A percentile compares a stretch with the other conserved stretches of the same genome.
These are phyloP conservation scores for Clistopyga incitator DNA, from an alignment of 2,888 invertebrate genomes.

Conservation along the genomic window DNA sequence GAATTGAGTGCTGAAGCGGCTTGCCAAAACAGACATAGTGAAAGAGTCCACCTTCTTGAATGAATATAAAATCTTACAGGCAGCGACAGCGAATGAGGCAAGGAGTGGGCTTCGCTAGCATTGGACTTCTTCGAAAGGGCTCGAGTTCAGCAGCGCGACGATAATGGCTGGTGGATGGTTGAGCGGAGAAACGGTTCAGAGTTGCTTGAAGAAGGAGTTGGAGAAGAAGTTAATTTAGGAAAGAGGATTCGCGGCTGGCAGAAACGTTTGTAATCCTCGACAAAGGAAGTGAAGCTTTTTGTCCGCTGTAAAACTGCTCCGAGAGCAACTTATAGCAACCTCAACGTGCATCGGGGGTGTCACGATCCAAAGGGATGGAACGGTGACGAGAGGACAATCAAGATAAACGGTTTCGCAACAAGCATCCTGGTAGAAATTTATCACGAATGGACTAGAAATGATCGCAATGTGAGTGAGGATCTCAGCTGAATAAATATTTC, in stretches of 20 bases:
- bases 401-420: conserved; percentile 25
- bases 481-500: background rate
- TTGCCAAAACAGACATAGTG: conserved; percentile 75
- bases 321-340: conserved; percentile 1
- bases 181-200: conserved; percentile 49
- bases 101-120: conserved; percentile 12
- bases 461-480: background rate
- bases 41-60: conserved; percentile 61
- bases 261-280: conserved; percentile 75
- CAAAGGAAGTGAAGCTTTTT: conserved; percentile 65
- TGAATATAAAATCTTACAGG: conserved; percentile 32
- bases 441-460: background rate
- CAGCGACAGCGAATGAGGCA: conserved; percentile 7
- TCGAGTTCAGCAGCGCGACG: conserved; percentile 63
- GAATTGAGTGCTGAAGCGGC: conserved; percentile 74
- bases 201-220: conserved; percentile 43
- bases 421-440: conserved; percentile 21
- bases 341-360: conserved; percentile 35
- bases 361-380: conserved; percentile 42
- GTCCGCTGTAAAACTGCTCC: conserved; percentile 27
- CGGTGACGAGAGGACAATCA: conserved; percentile 37
- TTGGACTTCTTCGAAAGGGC: conserved; percentile 36
- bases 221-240: conserved; percentile 76
- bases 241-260: conserved; percentile 73
- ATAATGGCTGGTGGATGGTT: conserved; percentile 71